These are phyloP conservation scores for Sitobion miscanthi DNA, from an alignment of 1,140 invertebrate genomes.

Conservation along the genomic window DNA sequence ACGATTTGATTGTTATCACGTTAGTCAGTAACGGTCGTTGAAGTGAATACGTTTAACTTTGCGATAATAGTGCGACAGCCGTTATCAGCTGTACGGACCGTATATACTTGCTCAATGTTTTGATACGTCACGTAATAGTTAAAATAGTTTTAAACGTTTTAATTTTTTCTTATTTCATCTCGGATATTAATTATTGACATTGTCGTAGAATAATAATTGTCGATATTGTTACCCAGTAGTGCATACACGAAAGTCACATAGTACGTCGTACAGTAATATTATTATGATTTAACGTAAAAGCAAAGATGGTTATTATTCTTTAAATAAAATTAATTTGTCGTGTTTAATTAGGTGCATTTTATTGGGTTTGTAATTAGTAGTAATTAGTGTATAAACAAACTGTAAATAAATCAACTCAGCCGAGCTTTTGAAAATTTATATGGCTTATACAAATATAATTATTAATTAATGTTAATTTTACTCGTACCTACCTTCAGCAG, in stretches of 20 bases:
- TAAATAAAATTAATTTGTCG: background rate
- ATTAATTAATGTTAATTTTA: background rate
- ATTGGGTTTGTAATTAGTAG: background rate
- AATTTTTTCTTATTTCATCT: background rate
- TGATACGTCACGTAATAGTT: background rate
- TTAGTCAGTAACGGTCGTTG: background rate
- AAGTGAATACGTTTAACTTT: background rate
- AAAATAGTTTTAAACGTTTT: background rate
- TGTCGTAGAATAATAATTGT: background rate
- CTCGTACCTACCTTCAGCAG: background rate
- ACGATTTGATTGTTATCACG: background rate
- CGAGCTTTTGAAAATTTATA: background rate
- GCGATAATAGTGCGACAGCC: background rate
- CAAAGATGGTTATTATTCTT: background rate
- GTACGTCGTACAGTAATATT: background rate
- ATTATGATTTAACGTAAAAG: background rate
- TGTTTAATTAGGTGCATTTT: background rate
- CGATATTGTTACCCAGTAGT: background rate
- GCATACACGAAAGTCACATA: background rate
- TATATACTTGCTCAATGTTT: background rate
- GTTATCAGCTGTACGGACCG: background rate
- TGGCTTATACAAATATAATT: background rate
- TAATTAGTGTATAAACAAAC: background rate
- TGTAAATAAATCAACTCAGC: background rate
- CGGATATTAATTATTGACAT: background rate